Evolutionary conservation across 2,797 vertebrate genomes (phyloP), one percentile per base, ranked within the genome.

Genomic region (Limosa lapponica): DNA sequence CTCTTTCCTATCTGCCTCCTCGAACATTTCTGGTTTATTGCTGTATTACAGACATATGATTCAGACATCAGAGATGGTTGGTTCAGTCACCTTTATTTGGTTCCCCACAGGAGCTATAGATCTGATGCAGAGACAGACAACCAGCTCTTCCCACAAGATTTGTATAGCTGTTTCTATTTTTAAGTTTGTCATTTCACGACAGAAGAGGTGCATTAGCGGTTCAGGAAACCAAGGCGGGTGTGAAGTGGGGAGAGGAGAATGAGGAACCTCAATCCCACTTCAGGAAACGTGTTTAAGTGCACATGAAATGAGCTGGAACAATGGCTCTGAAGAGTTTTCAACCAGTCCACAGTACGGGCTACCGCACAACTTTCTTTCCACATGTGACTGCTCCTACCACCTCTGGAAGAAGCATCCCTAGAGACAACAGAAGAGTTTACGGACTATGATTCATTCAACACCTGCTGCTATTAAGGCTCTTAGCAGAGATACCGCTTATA

Each of bases 151-250:
- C 73, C 73, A 79, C 66, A 12, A 70, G 55, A 79, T 94, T 16
- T 82, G 41, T 80, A 4, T 5, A 54, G 48, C n/a, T 27, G 13
- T 22, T 27, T 44, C 61, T 92, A 19, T 94, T 95, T 39, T 90
- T 72, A 92, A 87, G 37, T 24, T 57, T 82, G 44, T 70, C 49
- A 65, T 87, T 95, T 93, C 75, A 82, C 0, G 11, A 82, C 73
- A 74, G 57, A 88, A 78, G 32, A 84, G 66, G 46, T 69, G 36
- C 58, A 83, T 67, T 7, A 55, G 72, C 54, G 82, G 87, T 87
- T 87, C 83, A 95, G 74, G 82, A 95, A 95, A 89, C n/a, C 80
- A 77, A 89, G 27, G 61, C 6, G 36, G 64, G 88, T 73, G 86
- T 65, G 71, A 89, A 87, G 37, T 11, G 66, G 49, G 41, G 59